A percentile compares a stretch with the other conserved stretches of the same genome.
Evolutionary conservation across 2,888 invertebrate genomes (phyloP).

Genomic region (Campoplex nolae): DNA sequence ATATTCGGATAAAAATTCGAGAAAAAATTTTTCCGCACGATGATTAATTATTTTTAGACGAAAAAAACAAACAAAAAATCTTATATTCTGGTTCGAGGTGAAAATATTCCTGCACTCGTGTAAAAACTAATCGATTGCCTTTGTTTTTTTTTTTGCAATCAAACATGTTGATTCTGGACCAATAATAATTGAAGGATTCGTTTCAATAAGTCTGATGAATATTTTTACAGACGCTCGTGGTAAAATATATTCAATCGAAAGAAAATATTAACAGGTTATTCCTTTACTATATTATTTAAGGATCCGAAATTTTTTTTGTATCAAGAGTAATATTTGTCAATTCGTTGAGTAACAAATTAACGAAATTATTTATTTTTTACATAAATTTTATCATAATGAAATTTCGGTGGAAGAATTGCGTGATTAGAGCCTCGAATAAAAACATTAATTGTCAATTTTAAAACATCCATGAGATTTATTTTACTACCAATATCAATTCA

Average conservation of each 20-base stretch:
- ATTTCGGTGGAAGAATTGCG: too few species aligned
- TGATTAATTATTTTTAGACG: slow-evolving; percentile 13
- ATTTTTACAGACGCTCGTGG: neutral
- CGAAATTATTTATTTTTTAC: too few species aligned
- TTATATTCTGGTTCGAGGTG: neutral
- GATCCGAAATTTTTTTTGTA: neutral
- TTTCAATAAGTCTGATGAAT: neutral
- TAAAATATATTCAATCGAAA: neutral
- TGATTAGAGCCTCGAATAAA: neutral
- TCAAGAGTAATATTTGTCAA: neutral
- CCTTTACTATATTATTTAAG: neutral
- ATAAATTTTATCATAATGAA: too few species aligned
- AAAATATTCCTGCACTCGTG: neutral
- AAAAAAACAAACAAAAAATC: neutral
- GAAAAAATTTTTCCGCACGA: slow-evolving; percentile 3
- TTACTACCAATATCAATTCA: neutral
- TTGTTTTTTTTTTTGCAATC: neutral
- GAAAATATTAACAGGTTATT: neutral
- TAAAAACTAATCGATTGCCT: slow-evolving; percentile 6
- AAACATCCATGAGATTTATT: neutral
- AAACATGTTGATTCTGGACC: neutral
- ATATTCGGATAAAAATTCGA: neutral
- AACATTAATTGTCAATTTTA: neutral
- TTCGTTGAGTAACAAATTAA: too few species aligned
- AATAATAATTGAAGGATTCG: neutral